Base-by-base conservation (phyloP, 2,888 invertebrate species). In the Congeria kusceri region DNA sequence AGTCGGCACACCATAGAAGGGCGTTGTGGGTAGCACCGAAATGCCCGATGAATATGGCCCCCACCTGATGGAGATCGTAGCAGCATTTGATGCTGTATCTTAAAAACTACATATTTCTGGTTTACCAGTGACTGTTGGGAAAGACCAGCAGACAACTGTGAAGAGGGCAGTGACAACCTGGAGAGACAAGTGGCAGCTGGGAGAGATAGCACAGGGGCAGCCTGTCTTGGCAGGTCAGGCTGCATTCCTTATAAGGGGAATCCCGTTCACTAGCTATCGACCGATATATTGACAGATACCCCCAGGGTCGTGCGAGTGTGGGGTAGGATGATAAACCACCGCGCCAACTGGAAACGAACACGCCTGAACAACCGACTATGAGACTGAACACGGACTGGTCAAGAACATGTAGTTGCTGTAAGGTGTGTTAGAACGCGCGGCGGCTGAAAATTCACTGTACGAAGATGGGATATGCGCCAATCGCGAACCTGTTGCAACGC, bases 341-440 rank as follows among this genome's bases (percentile, higher is more conserved):
- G 44, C 39, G 63, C 46, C 63, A 63, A 63, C 20, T 11, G 63
- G 63, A 39, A 63, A 46, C 46, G 63, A 63, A 63, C 63, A 63
- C 46, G 63, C 44, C 63, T 25, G 63, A 44, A 23, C 63, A 63
- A 63, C 27, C 29, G 63, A 63, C 44, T n/a, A 63, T 25, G 39
- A 63, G 39, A 39, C 46, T 29, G 59, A 29, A 69, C 47, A 68
- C 58, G 58, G 59, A 68, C 46, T 46, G 65, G 58, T 49, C 58
- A 32, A 69, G 69, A 69, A 68, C 67, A 46, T 68, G 67, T 47
- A 47, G 63, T 68, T 58, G 67, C 27, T 58, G 67, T 25, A 68
- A 68, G 27, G 67, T 68, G 59, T 68, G 23, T 11, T 58, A 68
- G 46, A 68, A 58, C n/a, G 27, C 44, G 46, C 11, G 15, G 67